Conservation (phyloP, 2,888 invertebrate species). For the Piscicola geometra region DNA sequence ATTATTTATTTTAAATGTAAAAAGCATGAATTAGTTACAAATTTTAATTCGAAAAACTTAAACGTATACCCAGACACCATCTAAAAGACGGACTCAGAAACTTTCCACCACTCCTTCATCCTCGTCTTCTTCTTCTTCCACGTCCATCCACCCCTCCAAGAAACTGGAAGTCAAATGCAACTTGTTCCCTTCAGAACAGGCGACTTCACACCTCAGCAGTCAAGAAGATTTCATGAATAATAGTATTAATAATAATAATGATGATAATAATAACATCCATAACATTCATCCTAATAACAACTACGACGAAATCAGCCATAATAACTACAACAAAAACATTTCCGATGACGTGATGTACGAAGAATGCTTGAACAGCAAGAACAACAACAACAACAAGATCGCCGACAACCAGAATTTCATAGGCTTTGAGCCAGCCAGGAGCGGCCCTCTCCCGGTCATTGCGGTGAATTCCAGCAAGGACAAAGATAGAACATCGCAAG, state of each 20-base stretch:
- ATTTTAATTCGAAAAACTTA: too few species aligned
- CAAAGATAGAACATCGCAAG: too few species aligned
- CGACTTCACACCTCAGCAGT: not conserved
- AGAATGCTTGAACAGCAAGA: too few species aligned
- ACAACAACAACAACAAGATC: too few species aligned
- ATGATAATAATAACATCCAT: not conserved
- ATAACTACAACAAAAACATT: too few species aligned
- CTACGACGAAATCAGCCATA: not conserved
- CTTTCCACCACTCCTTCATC: not conserved
- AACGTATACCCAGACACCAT: not conserved
- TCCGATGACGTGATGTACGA: too few species aligned
- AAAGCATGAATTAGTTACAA: too few species aligned
- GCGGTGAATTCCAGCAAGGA: too few species aligned
- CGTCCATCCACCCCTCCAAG: not conserved
- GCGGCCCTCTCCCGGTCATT: too few species aligned
- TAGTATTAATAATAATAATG: not conserved
- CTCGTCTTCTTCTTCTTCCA: not conserved
- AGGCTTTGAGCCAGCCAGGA: too few species aligned
- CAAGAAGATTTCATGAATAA: not conserved
- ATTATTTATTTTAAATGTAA: too few species aligned
- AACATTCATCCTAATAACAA: not conserved
- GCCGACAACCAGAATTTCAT: too few species aligned
- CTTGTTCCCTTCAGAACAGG: not conserved
- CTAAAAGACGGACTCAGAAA: not conserved
- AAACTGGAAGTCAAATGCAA: not conserved